Evolutionary conservation across 2,888 invertebrate genomes (phyloP).

Genomic region (Perdita meconis): DNA sequence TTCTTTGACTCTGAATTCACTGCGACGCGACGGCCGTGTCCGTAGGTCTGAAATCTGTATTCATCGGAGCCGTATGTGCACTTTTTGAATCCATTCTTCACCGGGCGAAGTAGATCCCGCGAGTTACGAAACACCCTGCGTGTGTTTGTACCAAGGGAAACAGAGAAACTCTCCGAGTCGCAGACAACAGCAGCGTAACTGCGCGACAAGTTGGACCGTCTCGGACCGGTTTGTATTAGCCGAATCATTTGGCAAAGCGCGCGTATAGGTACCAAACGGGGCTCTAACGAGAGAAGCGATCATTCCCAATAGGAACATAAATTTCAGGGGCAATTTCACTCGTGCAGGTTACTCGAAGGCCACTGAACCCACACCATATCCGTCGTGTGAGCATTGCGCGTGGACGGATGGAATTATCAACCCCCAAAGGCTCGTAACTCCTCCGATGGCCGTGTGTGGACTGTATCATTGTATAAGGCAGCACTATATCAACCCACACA

Average conservation of each 20-base stretch:
- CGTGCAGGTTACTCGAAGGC: constrained; percentile 58
- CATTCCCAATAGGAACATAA: constrained; percentile 71
- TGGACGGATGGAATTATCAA: constrained; percentile 77
- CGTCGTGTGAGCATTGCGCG: constrained; percentile 66
- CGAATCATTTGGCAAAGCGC: constrained; percentile 35
- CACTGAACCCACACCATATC: constrained; percentile 50
- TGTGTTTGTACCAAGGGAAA: too few species aligned
- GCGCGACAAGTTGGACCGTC: too few species aligned
- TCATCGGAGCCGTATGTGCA: too few species aligned
- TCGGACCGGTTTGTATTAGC: constrained; percentile 13
- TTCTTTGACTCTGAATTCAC: too few species aligned
- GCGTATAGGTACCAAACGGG: constrained; percentile 37
- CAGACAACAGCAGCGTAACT: too few species aligned
- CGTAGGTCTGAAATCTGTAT: too few species aligned
- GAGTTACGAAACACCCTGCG: too few species aligned
- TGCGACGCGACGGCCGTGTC: too few species aligned
- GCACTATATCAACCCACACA: constrained; percentile 40
- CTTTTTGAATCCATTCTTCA: too few species aligned
- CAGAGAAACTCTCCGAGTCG: too few species aligned
- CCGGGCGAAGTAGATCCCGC: too few species aligned
- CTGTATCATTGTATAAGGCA: constrained; percentile 54
- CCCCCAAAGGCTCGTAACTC: constrained; percentile 79
- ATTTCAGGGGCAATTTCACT: constrained; percentile 71
- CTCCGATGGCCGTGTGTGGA: constrained; percentile 54
- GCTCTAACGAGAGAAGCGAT: constrained; percentile 59